Conservation (phyloP, 2,113 vertebrate species). For the Nesoenas mayeri region DNA sequence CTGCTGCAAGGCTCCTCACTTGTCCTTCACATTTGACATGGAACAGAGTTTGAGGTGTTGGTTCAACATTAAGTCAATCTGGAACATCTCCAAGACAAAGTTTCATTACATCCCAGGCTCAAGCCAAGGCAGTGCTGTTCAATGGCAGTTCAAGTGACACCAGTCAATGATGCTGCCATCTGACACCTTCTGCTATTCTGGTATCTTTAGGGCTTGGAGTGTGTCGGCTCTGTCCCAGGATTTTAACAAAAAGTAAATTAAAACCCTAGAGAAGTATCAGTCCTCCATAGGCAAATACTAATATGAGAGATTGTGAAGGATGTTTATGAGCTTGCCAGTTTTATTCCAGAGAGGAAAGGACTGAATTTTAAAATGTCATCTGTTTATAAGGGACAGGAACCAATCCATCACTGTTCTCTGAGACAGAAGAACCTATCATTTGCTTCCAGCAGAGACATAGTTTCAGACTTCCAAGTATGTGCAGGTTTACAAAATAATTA, state of each 20-base stretch:
- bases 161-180: neutral
- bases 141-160: neutral
- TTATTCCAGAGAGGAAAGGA: neutral
- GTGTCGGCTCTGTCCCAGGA: neutral
- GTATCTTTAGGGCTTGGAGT: neutral
- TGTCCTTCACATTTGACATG: neutral
- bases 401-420: neutral
- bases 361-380: neutral
- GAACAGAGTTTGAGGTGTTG: neutral
- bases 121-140: neutral
- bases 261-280: neutral
- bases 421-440: neutral
- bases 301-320: neutral
- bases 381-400: neutral
- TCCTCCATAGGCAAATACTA: neutral
- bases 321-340: neutral
- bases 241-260: neutral
- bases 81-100: neutral
- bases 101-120: neutral
- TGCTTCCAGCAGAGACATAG: neutral
- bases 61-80: neutral
- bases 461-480: neutral
- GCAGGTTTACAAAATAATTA: slow-evolving; percentile 23
- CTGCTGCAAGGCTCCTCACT: neutral
- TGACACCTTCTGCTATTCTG: neutral